Evolutionary conservation across 2,888 invertebrate genomes (phyloP), one percentile per base, ranked within the genome.

Genomic region (Latheticus oryzae): DNA sequence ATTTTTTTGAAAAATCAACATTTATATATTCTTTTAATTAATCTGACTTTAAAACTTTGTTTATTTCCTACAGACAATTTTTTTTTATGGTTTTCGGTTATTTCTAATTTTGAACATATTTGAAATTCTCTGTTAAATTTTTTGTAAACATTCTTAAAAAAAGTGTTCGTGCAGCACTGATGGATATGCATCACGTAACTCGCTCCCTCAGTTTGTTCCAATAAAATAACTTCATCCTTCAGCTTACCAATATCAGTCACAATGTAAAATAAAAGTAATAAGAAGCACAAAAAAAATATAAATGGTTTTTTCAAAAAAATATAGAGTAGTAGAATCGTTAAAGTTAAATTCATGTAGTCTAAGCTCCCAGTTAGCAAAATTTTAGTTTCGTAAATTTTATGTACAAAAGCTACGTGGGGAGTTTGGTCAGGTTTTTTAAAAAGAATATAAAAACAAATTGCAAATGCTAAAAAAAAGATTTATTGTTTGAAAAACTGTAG

Each of bases 191-290:
- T 37, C n/a, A 71, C 63, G 26, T 65, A 71, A 43, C 57, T 62
- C 1, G 65, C 63, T 40, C 63, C 52, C 51, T 67, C 67, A 0
- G 67, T 48, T 58, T 69, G 69, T 15, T 68, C 64, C 12, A 65
- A 60, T 1, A 67, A 24, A 32, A 63, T 66, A 5, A 63, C 60
- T 7, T 52, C 60, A 38, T 62, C 62, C 15, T 68, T 62, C 24
- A 71, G 62, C 2, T 63, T 57, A 17, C 67, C 63, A 65, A 71
- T 71, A 47, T 71, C 70, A 4, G 69, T 64, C 2, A 69, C 70
- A 3, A 19, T 71, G 67, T 12, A 71, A 45, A 55, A 71, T 69
- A 8, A 71, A 67, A 4, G 68, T 68, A 67, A 71, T 68, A 17
- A 65, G 67, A 37, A 71, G 65, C 16, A 68, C 64, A 35, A 71